Evolutionary conservation across 2,888 invertebrate genomes (phyloP), one percentile per base, ranked within the genome.

Genomic region (Cepaea hortensis): DNA sequence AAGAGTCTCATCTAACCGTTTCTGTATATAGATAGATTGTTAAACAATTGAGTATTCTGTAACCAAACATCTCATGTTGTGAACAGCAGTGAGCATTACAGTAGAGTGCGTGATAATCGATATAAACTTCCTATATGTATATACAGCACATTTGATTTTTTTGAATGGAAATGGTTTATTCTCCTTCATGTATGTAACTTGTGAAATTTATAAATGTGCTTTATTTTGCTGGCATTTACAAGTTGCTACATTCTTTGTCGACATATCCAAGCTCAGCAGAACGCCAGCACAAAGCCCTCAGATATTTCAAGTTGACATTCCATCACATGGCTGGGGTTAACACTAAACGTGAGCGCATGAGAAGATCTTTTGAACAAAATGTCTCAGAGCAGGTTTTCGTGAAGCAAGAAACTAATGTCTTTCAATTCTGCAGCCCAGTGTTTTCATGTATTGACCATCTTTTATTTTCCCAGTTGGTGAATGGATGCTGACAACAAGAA

Each of bases 331-430:
- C 50, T 46, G 11, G 13, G 20, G 81, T 81, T 48, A 55, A 70
- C 13, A 20, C 65, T 48, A 20, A 50, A n/a, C 7, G 5, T 65
- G 18, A 68, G 20, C 50, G 20, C 46, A 70, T 35, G n/a, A 70
- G 50, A 81, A 68, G 35, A 68, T 50, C 50, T 68, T 48, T 48
- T 70, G 48, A 70, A 3, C 18, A n/a, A 23, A 15, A 23, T 23
- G 23, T 83, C 11, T 75, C n/a, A 83, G 62, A 70, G 48, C n/a
- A 35, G 55, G 23, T 61, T 73, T 83, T 55, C 35, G n/a, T 72
- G 61, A 75, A 55, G 23, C 83, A 83, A 46, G 23, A 75, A 83
- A 75, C 83, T 35, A 73, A 55, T 62, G 83, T 83, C 83, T 83
- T 83, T 83, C 83, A 83, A 61, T 55, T 46, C 62, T 61, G 83